Percentiles rank a stretch among this genome's conserved stretches.
These are phyloP conservation scores for Eospalax fontanierii DNA, from an alignment of 2,797 vertebrate genomes.

Conservation along the genomic window DNA sequence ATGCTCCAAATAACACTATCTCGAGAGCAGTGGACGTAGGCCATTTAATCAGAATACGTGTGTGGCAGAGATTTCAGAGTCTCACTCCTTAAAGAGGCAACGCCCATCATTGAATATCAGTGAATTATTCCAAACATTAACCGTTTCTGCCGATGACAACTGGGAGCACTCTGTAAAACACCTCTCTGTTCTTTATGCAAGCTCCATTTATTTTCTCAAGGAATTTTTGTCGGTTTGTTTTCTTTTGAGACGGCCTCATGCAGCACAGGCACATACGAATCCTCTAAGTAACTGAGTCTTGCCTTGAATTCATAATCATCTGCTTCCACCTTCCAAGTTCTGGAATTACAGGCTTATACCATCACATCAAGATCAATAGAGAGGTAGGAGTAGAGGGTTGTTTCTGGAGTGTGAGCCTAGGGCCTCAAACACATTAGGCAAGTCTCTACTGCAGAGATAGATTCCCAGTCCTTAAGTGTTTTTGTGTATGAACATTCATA, in stretches of 20 bases:
- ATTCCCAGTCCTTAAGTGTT: background rate
- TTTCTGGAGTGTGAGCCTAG: background rate
- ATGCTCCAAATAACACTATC: background rate
- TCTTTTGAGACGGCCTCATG: background rate
- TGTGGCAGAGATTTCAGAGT: background rate
- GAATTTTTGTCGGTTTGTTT: background rate
- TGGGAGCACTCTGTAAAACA: background rate
- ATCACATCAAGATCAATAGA: background rate
- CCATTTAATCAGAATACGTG: background rate
- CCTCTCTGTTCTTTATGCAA: background rate
- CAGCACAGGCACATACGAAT: background rate
- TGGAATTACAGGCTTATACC: background rate
- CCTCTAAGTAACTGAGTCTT: background rate
- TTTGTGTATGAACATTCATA: background rate
- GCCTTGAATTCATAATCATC: background rate
- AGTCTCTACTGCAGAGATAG: background rate
- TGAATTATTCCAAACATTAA: conserved; percentile 16
- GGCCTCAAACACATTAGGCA: background rate
- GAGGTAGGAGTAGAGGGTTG: too few relatives aligned
- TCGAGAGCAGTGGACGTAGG: background rate
- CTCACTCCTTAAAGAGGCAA: background rate
- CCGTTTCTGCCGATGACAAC: background rate
- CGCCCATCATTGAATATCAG: background rate
- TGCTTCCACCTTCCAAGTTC: background rate
- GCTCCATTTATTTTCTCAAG: background rate